phyloP scores from a whole-genome alignment of 1,140 invertebrate genomes.

The Battus philenor region DNA sequence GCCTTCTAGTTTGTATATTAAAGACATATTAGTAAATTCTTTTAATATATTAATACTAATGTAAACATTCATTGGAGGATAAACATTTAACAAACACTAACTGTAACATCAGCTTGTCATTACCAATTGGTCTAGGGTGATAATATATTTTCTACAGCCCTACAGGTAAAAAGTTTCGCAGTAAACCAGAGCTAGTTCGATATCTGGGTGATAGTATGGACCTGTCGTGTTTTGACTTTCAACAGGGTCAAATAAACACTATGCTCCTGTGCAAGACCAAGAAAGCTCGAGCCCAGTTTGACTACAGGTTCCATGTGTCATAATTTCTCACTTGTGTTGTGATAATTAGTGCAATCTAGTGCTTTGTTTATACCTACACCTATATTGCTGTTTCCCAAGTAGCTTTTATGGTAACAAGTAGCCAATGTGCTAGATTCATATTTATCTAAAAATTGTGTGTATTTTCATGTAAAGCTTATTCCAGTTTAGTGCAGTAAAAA shows the following conservation, averaged over 20 bases:
- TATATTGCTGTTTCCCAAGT: constrained; percentile 31
- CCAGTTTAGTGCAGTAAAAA: not conserved
- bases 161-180: constrained; percentile 87
- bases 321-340: constrained; percentile 66
- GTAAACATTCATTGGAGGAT: constrained; percentile 36
- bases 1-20: too few relatives aligned
- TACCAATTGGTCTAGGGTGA: constrained; percentile 35
- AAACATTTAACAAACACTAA: constrained; percentile 42
- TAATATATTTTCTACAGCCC: constrained; percentile 78
- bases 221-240: constrained; percentile 89
- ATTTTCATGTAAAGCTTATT: constrained; percentile 5
- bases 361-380: constrained; percentile 58
- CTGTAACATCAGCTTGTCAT: constrained; percentile 29
- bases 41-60: too few relatives aligned
- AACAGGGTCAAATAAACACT: constrained; percentile 84
- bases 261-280: constrained; percentile 80
- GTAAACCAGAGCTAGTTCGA: constrained; percentile 87
- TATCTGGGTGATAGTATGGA: constrained; percentile 87
- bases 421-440: constrained; percentile 6
- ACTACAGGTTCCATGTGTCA: constrained; percentile 79
- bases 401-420: constrained; percentile 28
- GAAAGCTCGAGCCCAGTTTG: constrained; percentile 80
- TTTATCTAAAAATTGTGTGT: constrained; percentile 6
- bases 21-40: too few relatives aligned
- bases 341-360: constrained; percentile 61